Conservation (phyloP, 2,797 vertebrate species). For the Hippoglossus hippoglossus region DNA sequence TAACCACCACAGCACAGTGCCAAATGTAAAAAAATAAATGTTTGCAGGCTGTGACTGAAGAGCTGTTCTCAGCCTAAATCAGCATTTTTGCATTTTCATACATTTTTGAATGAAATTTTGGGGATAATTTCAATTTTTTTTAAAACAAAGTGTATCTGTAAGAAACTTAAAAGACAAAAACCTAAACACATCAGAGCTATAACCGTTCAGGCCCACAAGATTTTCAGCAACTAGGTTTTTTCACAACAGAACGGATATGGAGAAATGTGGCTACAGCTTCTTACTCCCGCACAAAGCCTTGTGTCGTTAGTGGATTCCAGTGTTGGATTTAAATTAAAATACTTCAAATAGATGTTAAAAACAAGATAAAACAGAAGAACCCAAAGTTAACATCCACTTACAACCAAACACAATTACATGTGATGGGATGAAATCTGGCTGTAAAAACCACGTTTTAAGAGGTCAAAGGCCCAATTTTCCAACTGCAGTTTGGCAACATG, state of each 20-base stretch:
- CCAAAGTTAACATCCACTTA: background rate
- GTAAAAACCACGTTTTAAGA: no score
- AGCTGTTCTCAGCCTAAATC: no score
- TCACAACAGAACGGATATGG: background rate
- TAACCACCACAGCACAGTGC: background rate
- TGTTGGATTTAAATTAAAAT: background rate
- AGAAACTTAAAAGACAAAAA: background rate
- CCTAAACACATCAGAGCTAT: background rate
- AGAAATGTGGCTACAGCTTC: background rate
- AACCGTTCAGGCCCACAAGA: background rate
- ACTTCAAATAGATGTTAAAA: background rate
- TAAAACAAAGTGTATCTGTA: background rate
- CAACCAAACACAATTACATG: no score
- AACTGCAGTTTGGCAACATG: no score
- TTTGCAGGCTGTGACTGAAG: no score
- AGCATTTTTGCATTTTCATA: no score
- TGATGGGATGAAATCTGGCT: no score
- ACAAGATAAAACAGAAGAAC: background rate
- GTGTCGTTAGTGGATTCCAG: no score
- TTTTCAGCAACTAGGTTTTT: background rate
- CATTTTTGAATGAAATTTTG: no score
- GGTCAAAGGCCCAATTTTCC: no score
- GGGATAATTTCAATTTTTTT: background rate
- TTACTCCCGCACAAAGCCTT: no score
- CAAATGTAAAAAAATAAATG: no score